Conservation (phyloP, 1,140 invertebrate genomes). For the Drosophila sulfurigaster region DNA sequence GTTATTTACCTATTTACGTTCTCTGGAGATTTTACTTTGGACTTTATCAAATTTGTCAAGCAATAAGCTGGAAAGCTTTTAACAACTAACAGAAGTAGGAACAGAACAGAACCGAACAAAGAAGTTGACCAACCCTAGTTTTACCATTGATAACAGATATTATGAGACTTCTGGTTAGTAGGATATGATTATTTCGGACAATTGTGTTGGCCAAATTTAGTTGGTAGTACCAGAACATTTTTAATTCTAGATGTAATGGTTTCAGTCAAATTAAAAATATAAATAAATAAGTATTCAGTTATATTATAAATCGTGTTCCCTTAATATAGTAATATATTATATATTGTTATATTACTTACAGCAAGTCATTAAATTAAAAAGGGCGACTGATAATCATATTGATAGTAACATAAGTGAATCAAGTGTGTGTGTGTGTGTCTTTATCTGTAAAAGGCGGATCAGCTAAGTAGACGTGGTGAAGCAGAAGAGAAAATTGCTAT, state of each 20-base stretch:
- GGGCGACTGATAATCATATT: no score
- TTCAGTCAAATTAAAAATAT: not conserved
- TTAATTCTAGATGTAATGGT: constrained; percentile 24
- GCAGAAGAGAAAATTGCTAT: no score
- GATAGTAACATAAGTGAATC: no score
- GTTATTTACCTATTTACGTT: not conserved
- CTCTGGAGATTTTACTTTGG: not conserved
- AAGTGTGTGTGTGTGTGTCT: no score
- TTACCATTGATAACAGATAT: constrained; percentile 1
- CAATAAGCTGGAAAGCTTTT: no score
- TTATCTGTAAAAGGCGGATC: no score
- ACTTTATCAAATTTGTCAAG: not conserved
- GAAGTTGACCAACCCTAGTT: not conserved
- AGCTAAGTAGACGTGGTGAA: no score
- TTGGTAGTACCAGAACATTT: constrained; percentile 17
- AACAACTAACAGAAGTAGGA: not conserved
- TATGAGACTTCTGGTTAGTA: not conserved
- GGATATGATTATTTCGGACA: not conserved
- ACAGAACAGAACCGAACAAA: not conserved
- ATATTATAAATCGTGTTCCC: not conserved
- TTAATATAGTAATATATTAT: no score
- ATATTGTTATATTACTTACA: no score
- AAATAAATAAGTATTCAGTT: constrained; percentile 4
- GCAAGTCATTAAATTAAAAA: no score
- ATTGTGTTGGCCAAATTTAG: constrained; percentile 23